phyloP scores from a whole-genome alignment of 2,113 vertebrate species.

The Chionodraco myersi region DNA sequence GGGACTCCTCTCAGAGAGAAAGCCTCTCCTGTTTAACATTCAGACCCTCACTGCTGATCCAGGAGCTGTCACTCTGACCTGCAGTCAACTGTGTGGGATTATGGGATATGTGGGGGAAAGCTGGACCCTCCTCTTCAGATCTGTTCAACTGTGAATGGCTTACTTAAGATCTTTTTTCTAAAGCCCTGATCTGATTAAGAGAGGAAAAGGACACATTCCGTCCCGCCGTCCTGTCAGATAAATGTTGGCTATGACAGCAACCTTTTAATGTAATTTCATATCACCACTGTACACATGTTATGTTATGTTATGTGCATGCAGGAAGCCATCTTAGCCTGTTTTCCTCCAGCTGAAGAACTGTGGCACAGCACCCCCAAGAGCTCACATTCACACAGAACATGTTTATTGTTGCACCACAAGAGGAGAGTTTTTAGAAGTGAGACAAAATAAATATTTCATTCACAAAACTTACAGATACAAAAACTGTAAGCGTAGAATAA shows the following conservation, averaged over 20 bases:
- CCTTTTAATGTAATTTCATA: background rate
- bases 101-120: conserved; percentile 24
- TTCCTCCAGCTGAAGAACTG: background rate
- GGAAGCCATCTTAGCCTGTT: conserved; percentile 51
- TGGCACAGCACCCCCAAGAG: conserved; percentile 56
- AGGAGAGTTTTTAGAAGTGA: background rate
- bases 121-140: conserved; percentile 11
- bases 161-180: background rate
- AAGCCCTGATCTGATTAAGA: conserved; percentile 12
- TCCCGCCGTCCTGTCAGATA: background rate
- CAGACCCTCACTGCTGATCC: conserved; percentile 13
- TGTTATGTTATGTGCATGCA: background rate
- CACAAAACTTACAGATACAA: conserved; percentile 12
- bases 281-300: background rate
- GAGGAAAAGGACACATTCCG: background rate
- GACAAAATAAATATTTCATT: background rate
- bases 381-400: background rate
- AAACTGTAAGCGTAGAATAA: background rate
- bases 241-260: background rate
- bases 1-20: conserved; percentile 59
- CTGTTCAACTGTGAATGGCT: background rate
- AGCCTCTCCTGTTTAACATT: conserved; percentile 58
- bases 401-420: conserved; percentile 49
- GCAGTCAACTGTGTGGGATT: conserved; percentile 47
- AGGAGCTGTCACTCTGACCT: conserved; percentile 42